Base-by-base conservation (phyloP, 2,797 vertebrate genomes). In the Pangasius krempfi region DNA sequence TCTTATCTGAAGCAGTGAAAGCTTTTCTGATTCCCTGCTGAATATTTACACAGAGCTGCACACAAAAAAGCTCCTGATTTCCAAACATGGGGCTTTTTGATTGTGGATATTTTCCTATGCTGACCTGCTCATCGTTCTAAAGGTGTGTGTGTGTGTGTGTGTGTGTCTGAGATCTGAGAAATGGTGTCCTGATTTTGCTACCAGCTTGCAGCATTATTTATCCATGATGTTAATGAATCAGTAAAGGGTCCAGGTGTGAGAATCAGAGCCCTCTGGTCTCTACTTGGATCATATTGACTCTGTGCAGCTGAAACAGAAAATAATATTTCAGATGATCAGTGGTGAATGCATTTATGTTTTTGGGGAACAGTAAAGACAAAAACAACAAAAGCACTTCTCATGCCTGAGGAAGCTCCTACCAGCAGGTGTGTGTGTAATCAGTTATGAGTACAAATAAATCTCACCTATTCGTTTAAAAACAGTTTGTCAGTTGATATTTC, bases 11-110 rank as follows among this genome's bases (percentile, higher is more conserved):
- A 86, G 72, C 64, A 52, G 82, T 44, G 47, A 37, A 87, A 66
- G 89, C 52, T 84, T 84, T 72, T 66, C 44, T 82, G 84, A 89
- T 81, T 90, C 80, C 66, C 68, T 64, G 60, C 86, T 88, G 88
- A 88, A 91, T 92, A 92, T 91, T 92, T 92, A 89, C 85, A 30
- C 64, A 56, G 58, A 86, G 87, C 68, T 44, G 6, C n/a, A 44
- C 87, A 80, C 87, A 88, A 89, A 90, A 89, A 83, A 84, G 58
- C 72, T 44, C 76, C 89, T 88, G 78, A 90, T 92, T 89, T 85
- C 78, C 87, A 92, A 89, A 89, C 87, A 87, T 85, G 87, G 76
- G 73, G 72, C 89, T 84, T 83, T 90, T 81, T 90, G 89, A 92
- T 91, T 90, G 87, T 33, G 40, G 81, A 73, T 87, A 47, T 91